Evolutionary conservation across 2,797 vertebrate genomes (phyloP).

Genomic region (Erpetoichthys calabaricus): DNA sequence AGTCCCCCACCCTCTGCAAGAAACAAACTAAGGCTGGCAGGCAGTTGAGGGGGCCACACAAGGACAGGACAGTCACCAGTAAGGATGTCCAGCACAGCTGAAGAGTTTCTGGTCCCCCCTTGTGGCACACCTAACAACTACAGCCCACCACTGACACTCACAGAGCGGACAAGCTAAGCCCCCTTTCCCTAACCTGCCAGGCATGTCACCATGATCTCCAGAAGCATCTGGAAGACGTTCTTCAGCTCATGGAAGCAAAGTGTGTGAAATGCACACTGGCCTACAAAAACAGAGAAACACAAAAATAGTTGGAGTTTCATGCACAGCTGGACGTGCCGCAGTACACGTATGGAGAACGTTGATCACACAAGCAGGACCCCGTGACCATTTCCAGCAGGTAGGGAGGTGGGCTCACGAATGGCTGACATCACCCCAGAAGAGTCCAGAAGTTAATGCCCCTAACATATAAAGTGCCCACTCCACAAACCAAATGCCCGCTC

Average conservation of each 20-base stretch:
- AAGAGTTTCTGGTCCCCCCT: too few relatives aligned
- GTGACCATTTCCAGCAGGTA: conserved; percentile 87
- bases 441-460: not conserved
- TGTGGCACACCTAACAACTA: not conserved
- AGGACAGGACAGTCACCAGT: not conserved
- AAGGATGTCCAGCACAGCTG: not conserved
- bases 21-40: conserved; percentile 3
- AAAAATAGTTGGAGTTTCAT: not conserved
- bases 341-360: conserved; percentile 80
- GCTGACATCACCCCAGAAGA: conserved; percentile 82
- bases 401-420: conserved; percentile 72
- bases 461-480: too few relatives aligned
- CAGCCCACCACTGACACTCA: too few relatives aligned
- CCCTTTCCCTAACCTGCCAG: not conserved
- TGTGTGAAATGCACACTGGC: not conserved
- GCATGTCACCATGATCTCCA: conserved; percentile 77
- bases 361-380: conserved; percentile 84
- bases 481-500: too few relatives aligned
- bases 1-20: conserved; percentile 78
- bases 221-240: conserved; percentile 87
- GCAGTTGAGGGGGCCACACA: not conserved
- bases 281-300: not conserved
- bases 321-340: conserved; percentile 82
- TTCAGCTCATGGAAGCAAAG: conserved; percentile 70
- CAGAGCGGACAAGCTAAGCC: too few relatives aligned